Percentiles rank a stretch among this genome's conserved stretches.
Conservation (phyloP, 2,797 vertebrate species). For the Gobionotothen gibberifrons region DNA sequence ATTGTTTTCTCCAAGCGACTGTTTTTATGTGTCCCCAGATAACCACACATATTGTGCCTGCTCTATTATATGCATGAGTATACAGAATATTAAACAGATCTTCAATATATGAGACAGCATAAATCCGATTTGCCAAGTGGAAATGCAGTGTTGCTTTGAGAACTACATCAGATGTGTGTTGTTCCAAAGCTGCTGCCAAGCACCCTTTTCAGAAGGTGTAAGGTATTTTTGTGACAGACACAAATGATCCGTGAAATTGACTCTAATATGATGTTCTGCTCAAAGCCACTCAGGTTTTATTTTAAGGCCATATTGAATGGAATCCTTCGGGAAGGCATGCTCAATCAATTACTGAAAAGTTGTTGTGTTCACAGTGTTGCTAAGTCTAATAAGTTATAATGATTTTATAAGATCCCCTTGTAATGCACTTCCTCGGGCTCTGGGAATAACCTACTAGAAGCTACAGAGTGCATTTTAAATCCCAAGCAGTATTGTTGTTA, state of each 20-base stretch:
- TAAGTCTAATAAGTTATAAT: conserved; percentile 60
- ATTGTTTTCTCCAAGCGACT: conserved; percentile 38
- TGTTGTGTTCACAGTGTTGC: conserved; percentile 61
- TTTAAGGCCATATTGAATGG: conserved; percentile 51
- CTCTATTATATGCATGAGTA: neutral
- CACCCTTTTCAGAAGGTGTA: conserved; percentile 32
- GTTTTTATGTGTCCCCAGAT: neutral
- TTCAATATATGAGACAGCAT: conserved; percentile 5
- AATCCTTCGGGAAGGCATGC: conserved; percentile 30
- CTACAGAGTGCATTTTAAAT: conserved; percentile 9
- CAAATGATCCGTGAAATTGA: conserved; percentile 73
- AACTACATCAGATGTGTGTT: conserved; percentile 25
- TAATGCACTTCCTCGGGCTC: conserved; percentile 23
- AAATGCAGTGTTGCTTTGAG: conserved; percentile 24
- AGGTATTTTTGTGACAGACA: conserved; percentile 54
- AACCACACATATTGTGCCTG: conserved; percentile 12
- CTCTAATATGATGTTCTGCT: conserved; percentile 66
- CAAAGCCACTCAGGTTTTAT: conserved; percentile 51
- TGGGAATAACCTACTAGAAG: conserved; percentile 22
- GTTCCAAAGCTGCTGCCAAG: conserved; percentile 22
- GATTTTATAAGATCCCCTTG: conserved; percentile 53
- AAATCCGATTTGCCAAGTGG: conserved; percentile 1
- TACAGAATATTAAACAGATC: conserved; percentile 9
- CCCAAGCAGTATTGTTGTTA: neutral
- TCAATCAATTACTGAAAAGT: conserved; percentile 55